Conservation (phyloP, 2,888 invertebrate species). For the Campaea margaritaria region DNA sequence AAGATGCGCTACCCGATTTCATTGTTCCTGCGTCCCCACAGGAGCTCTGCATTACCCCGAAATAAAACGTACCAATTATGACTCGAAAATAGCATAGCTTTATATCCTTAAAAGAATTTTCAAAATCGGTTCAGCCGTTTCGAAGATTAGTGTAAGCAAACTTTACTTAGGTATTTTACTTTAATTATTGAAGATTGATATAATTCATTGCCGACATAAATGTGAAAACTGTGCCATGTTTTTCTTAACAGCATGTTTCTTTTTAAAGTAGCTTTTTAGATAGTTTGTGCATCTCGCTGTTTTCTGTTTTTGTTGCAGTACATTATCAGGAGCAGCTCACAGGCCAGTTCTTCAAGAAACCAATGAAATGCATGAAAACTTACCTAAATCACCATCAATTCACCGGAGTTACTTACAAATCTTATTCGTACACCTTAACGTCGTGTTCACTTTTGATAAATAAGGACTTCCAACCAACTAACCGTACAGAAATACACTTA, state of each 20-base stretch:
- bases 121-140: too few species aligned
- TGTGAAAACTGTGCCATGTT: constrained; percentile 22
- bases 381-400: constrained; percentile 35
- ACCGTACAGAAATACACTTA: neutral
- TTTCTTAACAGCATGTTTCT: constrained; percentile 60
- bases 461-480: neutral
- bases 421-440: constrained; percentile 4
- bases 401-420: constrained; percentile 21
- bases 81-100: too few species aligned
- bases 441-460: neutral
- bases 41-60: too few species aligned
- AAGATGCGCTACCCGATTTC: too few species aligned
- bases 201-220: constrained; percentile 8
- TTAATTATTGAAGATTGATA: too few species aligned
- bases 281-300: constrained; percentile 80
- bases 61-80: too few species aligned
- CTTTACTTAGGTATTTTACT: too few species aligned
- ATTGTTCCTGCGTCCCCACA: too few species aligned
- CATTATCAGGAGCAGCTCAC: constrained; percentile 72
- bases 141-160: too few species aligned
- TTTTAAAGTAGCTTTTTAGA: constrained; percentile 62
- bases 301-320: constrained; percentile 82
- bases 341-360: constrained; percentile 66
- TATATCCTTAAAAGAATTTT: too few species aligned
- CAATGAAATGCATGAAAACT: constrained; percentile 62